Conservation (phyloP, 2,797 vertebrate genomes). For the Squalus acanthias region DNA sequence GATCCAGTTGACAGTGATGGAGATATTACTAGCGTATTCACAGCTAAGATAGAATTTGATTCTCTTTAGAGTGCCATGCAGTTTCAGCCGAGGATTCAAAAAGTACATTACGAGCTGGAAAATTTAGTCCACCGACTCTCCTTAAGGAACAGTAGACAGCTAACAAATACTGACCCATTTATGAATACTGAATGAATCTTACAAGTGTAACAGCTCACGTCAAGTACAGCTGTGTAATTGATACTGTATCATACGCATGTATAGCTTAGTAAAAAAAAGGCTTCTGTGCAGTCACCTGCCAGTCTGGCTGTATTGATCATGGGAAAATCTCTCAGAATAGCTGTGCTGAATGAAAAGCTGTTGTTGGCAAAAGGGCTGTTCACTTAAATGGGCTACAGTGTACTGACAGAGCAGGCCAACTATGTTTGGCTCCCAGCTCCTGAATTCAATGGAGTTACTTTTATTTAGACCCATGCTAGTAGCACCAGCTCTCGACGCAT, state of each 20-base stretch:
- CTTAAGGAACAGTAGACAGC: background rate
- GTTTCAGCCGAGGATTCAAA: background rate
- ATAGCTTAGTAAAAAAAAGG: background rate
- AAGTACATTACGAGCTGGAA: background rate
- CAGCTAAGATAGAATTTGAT: background rate
- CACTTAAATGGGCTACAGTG: background rate
- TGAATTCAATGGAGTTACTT: background rate
- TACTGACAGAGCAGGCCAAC: background rate
- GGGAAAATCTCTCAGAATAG: background rate
- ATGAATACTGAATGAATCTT: background rate
- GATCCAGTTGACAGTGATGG: background rate
- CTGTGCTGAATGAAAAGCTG: background rate
- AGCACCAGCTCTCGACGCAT: background rate
- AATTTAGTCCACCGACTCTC: background rate
- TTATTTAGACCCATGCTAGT: background rate
- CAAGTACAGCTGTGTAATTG: background rate
- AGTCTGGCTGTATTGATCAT: background rate
- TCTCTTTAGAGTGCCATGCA: background rate
- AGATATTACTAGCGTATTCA: background rate
- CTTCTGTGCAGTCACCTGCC: background rate
- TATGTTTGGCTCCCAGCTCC: background rate
- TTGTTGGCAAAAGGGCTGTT: background rate
- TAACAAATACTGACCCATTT: background rate
- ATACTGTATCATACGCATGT: background rate
- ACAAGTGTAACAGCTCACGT: background rate